phyloP scores from a whole-genome alignment of 2,797 vertebrate genomes.

The Xiphophorus birchmanni region DNA sequence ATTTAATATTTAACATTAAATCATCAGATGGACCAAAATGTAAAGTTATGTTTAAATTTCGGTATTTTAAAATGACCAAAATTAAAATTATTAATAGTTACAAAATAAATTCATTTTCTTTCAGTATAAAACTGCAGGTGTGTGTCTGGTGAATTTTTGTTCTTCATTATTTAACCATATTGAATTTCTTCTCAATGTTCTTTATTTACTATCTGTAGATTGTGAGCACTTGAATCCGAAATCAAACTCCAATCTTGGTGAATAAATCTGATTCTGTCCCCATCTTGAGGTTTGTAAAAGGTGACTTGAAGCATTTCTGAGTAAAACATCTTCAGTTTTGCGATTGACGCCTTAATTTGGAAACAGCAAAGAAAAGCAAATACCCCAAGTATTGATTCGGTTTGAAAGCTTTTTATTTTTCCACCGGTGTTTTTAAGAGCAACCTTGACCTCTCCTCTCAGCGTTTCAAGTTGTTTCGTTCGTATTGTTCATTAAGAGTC shows the following conservation, averaged over 20 bases:
- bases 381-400: not conserved
- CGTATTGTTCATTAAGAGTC: constrained; percentile 1
- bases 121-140: too few relatives aligned
- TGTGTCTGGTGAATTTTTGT: too few relatives aligned
- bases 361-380: not conserved
- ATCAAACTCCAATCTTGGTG: not conserved
- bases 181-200: too few relatives aligned
- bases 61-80: too few relatives aligned
- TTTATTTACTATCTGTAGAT: not conserved
- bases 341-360: not conserved
- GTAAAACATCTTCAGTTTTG: not conserved
- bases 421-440: not conserved
- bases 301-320: not conserved
- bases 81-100: too few relatives aligned
- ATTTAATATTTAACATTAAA: too few relatives aligned
- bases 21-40: too few relatives aligned
- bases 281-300: not conserved
- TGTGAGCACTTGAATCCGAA: not conserved
- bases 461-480: not conserved
- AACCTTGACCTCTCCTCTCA: not conserved
- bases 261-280: not conserved
- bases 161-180: too few relatives aligned
- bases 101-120: too few relatives aligned
- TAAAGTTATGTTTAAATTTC: too few relatives aligned
- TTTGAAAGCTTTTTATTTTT: constrained; percentile 1